Percentiles rank a stretch among this genome's conserved stretches.
These are phyloP conservation scores for Upupa epops DNA, from an alignment of 2,113 vertebrate species.

Conservation along the genomic window DNA sequence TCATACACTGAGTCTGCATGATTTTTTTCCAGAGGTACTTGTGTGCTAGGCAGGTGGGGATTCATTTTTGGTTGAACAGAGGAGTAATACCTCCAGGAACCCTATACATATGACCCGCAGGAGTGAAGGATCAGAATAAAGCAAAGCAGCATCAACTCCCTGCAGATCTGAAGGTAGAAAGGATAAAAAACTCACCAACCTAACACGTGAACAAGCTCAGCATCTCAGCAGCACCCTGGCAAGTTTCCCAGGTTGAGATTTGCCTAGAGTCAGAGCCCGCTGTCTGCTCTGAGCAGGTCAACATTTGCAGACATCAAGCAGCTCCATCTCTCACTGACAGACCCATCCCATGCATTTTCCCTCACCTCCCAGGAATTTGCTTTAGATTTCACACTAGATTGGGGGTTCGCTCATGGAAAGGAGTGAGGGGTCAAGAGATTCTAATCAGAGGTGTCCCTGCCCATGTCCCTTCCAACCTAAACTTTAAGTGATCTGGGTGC, in stretches of 20 bases:
- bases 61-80: background rate
- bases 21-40: background rate
- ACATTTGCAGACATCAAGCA: background rate
- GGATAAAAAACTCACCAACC: background rate
- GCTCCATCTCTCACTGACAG: background rate
- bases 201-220: background rate
- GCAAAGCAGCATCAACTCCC: background rate
- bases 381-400: background rate
- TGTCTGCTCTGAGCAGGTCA: background rate
- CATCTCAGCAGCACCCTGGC: background rate
- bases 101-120: background rate
- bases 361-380: constrained; percentile 22
- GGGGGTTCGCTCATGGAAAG: background rate
- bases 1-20: background rate
- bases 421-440: background rate
- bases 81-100: background rate
- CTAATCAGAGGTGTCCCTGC: too few species aligned
- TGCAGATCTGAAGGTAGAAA: background rate
- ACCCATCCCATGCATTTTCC: background rate
- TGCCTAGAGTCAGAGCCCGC: background rate
- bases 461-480: too few species aligned
- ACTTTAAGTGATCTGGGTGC: background rate
- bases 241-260: background rate
- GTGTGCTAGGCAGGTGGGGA: background rate
- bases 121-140: background rate